These are phyloP conservation scores for Harpagus bidentatus DNA, from an alignment of 2,113 vertebrate genomes.

Conservation along the genomic window DNA sequence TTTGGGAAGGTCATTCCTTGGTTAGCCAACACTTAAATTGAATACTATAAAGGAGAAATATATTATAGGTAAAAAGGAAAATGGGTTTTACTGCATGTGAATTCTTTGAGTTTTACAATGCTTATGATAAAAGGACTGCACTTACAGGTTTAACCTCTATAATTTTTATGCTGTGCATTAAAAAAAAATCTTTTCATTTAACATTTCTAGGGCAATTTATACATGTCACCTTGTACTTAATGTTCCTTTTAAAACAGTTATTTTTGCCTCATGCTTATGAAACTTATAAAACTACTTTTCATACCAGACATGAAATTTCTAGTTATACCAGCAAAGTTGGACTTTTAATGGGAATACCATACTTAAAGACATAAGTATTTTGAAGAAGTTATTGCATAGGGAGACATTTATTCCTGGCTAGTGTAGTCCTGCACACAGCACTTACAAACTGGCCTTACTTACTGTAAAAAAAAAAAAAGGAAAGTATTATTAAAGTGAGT, in stretches of 20 bases:
- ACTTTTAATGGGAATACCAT: background rate
- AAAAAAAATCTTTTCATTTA: background rate
- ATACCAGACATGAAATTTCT: slow-evolving; percentile 1
- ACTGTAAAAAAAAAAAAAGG: too few species aligned
- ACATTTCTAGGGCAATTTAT: slow-evolving; percentile 36
- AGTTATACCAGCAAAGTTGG: background rate
- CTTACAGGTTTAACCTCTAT: slow-evolving; percentile 17
- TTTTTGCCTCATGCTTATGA: background rate
- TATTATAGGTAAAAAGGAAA: slow-evolving; percentile 13
- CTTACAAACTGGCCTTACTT: background rate
- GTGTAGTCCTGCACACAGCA: background rate
- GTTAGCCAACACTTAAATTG: background rate
- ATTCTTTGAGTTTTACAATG: slow-evolving; percentile 26
- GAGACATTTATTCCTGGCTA: background rate
- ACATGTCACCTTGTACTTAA: slow-evolving; percentile 22
- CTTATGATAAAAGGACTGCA: slow-evolving; percentile 28
- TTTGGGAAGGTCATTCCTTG: slow-evolving; percentile 33
- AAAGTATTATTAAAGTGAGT: background rate
- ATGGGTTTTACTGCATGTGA: slow-evolving; percentile 26
- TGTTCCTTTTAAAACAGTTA: slow-evolving; percentile 36
- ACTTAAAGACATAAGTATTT: background rate
- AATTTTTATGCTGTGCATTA: slow-evolving; percentile 23
- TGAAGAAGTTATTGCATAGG: background rate
- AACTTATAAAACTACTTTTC: slow-evolving; percentile 10
- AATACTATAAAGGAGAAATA: slow-evolving; percentile 29